Evolutionary conservation across 2,888 invertebrate species (phyloP).

Genomic region (Lepetodrilus schrolli): DNA sequence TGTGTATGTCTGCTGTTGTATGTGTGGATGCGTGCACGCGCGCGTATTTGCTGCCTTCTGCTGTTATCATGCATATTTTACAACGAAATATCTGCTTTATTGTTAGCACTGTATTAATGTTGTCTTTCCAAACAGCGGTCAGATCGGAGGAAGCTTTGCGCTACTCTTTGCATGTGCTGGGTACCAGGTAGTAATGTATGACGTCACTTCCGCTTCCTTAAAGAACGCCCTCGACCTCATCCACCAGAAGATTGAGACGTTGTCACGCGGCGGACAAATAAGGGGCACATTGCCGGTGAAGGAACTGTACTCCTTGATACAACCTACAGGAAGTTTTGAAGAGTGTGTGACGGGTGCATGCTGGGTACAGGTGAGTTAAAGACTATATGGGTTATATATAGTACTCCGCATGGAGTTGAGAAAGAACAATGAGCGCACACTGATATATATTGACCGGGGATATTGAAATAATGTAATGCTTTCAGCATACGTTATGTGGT

Average conservation of each 20-base stretch:
- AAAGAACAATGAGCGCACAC: no score
- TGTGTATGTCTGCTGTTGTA: no score
- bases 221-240: slow-evolving; percentile 81
- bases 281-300: slow-evolving; percentile 84
- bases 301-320: slow-evolving; percentile 86
- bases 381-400: background rate
- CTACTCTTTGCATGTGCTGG: slow-evolving; percentile 93
- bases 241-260: slow-evolving; percentile 78
- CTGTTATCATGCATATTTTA: no score
- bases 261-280: slow-evolving; percentile 79
- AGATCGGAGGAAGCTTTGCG: slow-evolving; percentile 97
- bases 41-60: background rate
- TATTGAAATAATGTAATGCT: no score
- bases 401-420: no score
- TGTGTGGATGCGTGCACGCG: background rate
- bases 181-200: slow-evolving; percentile 90
- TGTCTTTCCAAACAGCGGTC: slow-evolving; percentile 81
- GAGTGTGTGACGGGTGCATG: slow-evolving; percentile 85
- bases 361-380: slow-evolving; percentile 79
- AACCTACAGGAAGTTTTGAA: slow-evolving; percentile 82
- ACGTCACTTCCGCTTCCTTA: slow-evolving; percentile 75
- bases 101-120: background rate
- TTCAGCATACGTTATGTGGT: no score
- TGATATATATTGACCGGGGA: no score
- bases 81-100: background rate